These are phyloP conservation scores for Melanotaenia pygmaea DNA, from an alignment of 2,797 vertebrate species.

Conservation along the genomic window DNA sequence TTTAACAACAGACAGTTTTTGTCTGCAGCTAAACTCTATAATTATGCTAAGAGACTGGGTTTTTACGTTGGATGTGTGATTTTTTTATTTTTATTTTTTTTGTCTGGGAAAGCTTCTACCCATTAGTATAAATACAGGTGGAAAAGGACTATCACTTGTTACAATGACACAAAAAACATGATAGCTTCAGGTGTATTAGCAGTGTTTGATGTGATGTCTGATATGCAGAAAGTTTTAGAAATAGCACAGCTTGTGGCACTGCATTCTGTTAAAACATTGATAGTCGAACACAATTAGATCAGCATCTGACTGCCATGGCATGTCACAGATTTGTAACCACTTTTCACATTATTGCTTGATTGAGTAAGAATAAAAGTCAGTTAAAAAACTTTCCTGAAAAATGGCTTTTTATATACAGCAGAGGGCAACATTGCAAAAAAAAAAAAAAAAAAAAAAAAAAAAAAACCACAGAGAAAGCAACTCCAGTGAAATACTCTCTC, in stretches of 20 bases:
- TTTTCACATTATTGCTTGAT: not conserved
- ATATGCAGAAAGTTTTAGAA: not conserved
- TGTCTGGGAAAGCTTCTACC: not conserved
- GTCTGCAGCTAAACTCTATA: not conserved
- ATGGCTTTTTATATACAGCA: constrained; percentile 40
- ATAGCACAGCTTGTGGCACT: not conserved
- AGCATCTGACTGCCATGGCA: not conserved
- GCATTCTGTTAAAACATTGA: not conserved
- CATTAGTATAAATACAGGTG: not conserved
- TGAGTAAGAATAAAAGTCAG: not conserved
- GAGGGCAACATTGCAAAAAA: constrained; percentile 48
- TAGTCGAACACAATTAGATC: not conserved
- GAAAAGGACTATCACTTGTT: not conserved
- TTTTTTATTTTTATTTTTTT: not conserved
- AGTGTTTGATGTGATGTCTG: not conserved
- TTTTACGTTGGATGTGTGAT: not conserved
- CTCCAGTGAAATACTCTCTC: not conserved
- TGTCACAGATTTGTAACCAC: not conserved
- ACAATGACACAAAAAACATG: not conserved
- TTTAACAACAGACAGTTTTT: constrained; percentile 18
- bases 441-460: not conserved
- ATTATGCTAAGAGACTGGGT: not conserved
- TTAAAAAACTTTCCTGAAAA: not conserved
- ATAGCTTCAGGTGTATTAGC: not conserved
- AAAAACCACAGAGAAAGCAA: not conserved